Evolutionary conservation across 1,140 invertebrate species (phyloP), one percentile per base, ranked within the genome.

Genomic region (Rhizoglyphus robini): DNA sequence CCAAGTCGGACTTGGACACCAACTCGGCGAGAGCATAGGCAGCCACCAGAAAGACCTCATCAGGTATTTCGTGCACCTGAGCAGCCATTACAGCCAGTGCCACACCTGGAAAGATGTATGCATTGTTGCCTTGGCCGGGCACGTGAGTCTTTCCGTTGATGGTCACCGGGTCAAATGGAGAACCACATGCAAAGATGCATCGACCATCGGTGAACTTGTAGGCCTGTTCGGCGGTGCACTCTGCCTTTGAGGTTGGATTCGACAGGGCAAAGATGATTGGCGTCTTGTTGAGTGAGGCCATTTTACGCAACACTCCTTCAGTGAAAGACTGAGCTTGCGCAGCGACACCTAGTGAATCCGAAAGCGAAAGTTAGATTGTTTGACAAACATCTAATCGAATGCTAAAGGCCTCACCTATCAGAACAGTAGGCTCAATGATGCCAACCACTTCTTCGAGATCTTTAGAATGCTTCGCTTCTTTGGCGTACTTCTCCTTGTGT

Each of bases 101-200:
- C 0, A 96, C 83, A 29, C 90, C 90, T 1, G 93, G 93, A 78
- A 96, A 96, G 67, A 96, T 95, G 76, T 96, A 96, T 0, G 93
- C 88, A 75, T 96, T 96, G 77, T 96, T 96, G 54, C 92, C 91
- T 76, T 96, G 93, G 0, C 93, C 93, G 0, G 93, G 88, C 67
- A 86, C 82, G 74, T 83, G 94, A 2, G 83, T 84, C 74, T 88
- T 86, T 4, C 86, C 88, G 41, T 86, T 81, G 61, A 84, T 81
- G 0, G 79, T 77, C 0, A 95, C 88, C 23, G 88, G 83, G 47
- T 83, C 83, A 76, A 96, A 96, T 0, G 93, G 93, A 41, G 89
- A 93, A 31, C 93, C 93, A 15, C 88, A 91, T 0, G 89, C 88
- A 77, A 94, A 96, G 68, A 96, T 83, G 69, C 85, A 88, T 49